Evolutionary conservation across 64 coral and sea anemone species (phyloP).

Genomic region (Actinia equina): DNA sequence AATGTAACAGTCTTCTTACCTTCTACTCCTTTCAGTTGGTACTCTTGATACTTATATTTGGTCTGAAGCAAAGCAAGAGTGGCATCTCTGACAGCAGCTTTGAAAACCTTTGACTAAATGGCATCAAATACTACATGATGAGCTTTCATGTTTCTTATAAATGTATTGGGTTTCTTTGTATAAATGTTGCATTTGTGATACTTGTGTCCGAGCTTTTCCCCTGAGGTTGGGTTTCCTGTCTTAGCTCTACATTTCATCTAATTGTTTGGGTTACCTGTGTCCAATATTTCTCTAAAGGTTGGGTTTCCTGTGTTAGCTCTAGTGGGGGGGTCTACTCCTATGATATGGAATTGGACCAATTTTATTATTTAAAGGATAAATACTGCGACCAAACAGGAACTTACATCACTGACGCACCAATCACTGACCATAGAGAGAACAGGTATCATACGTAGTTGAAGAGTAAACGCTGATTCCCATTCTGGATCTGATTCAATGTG

Average conservation of each 20-base stretch:
- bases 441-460: slow-evolving; percentile 70
- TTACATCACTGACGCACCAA: slow-evolving; percentile 83
- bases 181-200: no score
- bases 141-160: background rate
- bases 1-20: slow-evolving; percentile 26
- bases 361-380: background rate
- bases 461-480: slow-evolving; percentile 72
- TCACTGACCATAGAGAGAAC: slow-evolving; percentile 60
- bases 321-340: background rate
- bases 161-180: background rate
- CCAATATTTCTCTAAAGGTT: no score
- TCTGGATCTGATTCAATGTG: slow-evolving; percentile 88
- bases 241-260: background rate
- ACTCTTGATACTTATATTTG: slow-evolving; percentile 51
- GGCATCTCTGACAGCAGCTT: slow-evolving; percentile 41
- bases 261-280: background rate
- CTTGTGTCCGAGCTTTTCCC: no score
- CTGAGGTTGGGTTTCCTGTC: background rate
- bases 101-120: slow-evolving; percentile 49
- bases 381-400: no score
- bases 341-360: background rate
- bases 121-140: slow-evolving; percentile 16
- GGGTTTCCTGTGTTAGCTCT: no score
- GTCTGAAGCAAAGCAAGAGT: slow-evolving; percentile 58
- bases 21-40: slow-evolving; percentile 30